Percentiles rank a stretch among this genome's conserved stretches.
Conservation (phyloP, 2,113 vertebrate species). For the Aphelocoma coerulescens region DNA sequence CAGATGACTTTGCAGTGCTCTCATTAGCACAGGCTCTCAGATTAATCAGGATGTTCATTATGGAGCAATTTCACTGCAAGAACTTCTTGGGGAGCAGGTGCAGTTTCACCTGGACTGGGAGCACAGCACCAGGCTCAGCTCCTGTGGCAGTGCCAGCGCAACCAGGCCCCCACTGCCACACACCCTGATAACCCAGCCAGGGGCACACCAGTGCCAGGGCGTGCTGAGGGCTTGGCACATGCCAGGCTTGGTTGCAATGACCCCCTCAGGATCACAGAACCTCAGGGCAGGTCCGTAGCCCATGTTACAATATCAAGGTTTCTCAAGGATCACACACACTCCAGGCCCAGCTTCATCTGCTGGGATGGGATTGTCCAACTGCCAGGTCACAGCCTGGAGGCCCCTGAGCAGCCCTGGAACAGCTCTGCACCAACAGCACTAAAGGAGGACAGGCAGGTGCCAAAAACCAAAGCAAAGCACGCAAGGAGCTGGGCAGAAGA, state of each 20-base stretch:
- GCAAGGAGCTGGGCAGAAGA: not conserved
- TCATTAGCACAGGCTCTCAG: not conserved
- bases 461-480: not conserved
- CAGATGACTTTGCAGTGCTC: not conserved
- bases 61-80: not conserved
- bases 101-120: not conserved
- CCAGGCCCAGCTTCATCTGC: not conserved
- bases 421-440: not conserved
- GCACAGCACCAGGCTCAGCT: not conserved
- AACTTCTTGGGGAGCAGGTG: not conserved
- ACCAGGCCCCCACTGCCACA: not conserved
- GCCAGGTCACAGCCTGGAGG: not conserved
- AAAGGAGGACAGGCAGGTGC: not conserved
- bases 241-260: not conserved
- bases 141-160: not conserved
- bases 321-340: not conserved
- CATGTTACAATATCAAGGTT: not conserved
- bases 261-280: no score
- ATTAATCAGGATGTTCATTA: slow-evolving; percentile 2
- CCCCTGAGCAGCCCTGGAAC: not conserved
- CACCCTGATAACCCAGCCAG: no score
- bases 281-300: not conserved
- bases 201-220: not conserved
- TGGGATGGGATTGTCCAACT: not conserved
- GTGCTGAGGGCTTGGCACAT: not conserved